Conservation (phyloP, 2,113 vertebrate species). For the Peromyscus leucopus region DNA sequence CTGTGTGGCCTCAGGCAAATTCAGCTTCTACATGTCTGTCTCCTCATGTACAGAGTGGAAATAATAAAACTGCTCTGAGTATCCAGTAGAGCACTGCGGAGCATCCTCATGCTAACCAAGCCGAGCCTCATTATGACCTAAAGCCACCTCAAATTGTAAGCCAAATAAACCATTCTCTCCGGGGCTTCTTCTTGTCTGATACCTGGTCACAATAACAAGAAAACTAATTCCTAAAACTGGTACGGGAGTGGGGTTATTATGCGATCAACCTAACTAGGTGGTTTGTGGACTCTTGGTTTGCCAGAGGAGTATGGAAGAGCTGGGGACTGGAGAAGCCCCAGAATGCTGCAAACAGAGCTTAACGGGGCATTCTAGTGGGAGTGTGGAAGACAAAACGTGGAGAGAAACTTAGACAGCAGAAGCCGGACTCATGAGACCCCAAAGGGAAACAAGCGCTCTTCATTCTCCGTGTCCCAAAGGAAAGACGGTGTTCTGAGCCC, state of each 20-base stretch:
- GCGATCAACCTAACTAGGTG: background rate
- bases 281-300: background rate
- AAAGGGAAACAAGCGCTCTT: background rate
- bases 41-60: conserved; percentile 22
- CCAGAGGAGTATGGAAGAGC: background rate
- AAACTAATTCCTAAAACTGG: background rate
- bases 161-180: background rate
- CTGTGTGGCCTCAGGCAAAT: background rate
- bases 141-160: background rate
- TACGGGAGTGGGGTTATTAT: background rate
- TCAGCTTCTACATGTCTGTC: conserved; percentile 10
- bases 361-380: background rate
- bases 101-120: background rate
- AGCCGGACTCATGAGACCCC: background rate
- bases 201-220: background rate
- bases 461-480: background rate
- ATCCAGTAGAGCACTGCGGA: background rate
- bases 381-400: background rate
- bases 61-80: background rate
- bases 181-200: background rate
- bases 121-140: background rate
- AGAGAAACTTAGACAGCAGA: background rate
- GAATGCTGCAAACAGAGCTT: background rate
- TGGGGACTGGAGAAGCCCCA: background rate
- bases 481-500: background rate